Base-by-base conservation (phyloP, 1,140 invertebrate genomes). In the Lamellibrachia luymesi region DNA sequence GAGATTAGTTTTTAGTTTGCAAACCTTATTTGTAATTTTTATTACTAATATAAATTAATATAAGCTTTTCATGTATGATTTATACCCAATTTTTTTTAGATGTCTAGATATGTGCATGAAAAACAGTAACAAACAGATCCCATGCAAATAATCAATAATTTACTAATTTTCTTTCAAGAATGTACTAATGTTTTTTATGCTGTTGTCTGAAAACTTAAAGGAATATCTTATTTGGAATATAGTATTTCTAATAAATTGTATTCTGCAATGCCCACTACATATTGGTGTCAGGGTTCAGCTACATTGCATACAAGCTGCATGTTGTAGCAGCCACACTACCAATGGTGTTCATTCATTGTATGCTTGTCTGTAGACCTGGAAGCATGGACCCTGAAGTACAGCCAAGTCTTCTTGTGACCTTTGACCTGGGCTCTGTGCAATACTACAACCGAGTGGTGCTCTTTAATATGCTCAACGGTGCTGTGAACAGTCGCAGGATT, bases 391-490 rank as follows among this genome's bases (percentile, higher is more conserved):
- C 93, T 27, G 51, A n/a, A n/a, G 93, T 52, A 10, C 25, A 1
- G 90, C 50, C 64, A 56, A 92, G 92, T 56, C n/a, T 90, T 22
- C 80, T 96, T 92, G 96, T 96, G 50, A 95, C 95, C 5, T 94
- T 96, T 49, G 97, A 97, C 94, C 93, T 97, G 22, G 96, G 96
- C 38, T 96, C 96, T 90, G 93, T 96, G 51, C 96, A 96, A 17
- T 96, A 94, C 93, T 94, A 95, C 92, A 94, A 97, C 52, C 93
- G 94, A 51, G 92, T 95, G 8, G 94, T 93, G 0, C 94, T 97
- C n/a, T 94, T 95, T 91, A 94, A 95, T 49, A 93, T 95, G 4
- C 92, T 97, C 22, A 95, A 95, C 93, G 94, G 95, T 51, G 94
- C 95, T 27, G 90, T 96, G 0, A 93, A 94, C 27, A 93, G 51